A percentile compares a stretch with the other conserved stretches of the same genome.
Evolutionary conservation across 2,888 invertebrate genomes (phyloP).

Genomic region (Tetranychus truncatus): DNA sequence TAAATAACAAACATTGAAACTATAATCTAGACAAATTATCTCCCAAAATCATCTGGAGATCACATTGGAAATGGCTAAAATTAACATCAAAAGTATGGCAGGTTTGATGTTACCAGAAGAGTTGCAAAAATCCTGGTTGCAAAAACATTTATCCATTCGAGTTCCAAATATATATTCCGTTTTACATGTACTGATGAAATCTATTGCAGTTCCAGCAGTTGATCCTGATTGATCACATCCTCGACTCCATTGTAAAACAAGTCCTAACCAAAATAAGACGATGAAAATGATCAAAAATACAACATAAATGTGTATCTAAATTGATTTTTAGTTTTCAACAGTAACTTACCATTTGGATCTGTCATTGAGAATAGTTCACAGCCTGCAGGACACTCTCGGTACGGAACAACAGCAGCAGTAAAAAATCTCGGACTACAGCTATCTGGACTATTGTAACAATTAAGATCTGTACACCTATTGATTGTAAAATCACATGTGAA

Average conservation of each 20-base stretch:
- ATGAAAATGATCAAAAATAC: neutral
- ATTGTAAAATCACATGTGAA: conserved; percentile 19
- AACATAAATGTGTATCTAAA: too few relatives aligned
- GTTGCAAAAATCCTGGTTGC: conserved; percentile 20
- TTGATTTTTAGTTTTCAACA: too few relatives aligned
- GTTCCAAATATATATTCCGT: conserved; percentile 20
- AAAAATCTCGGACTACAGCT: conserved; percentile 19
- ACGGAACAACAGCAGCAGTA: conserved; percentile 14
- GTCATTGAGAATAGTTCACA: conserved; percentile 21
- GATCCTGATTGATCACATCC: conserved; percentile 6
- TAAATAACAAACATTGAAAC: too few relatives aligned
- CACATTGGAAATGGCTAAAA: too few relatives aligned
- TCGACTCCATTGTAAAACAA: conserved; percentile 8
- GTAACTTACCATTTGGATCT: conserved; percentile 19
- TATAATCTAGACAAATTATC: too few relatives aligned
- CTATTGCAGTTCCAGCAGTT: conserved; percentile 1
- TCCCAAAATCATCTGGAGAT: too few relatives aligned
- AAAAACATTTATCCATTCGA: conserved; percentile 20
- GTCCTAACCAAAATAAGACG: neutral
- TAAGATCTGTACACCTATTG: conserved; percentile 16
- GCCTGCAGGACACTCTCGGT: conserved; percentile 20
- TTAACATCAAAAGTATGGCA: neutral
- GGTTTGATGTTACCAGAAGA: neutral
- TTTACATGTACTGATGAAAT: conserved; percentile 13
- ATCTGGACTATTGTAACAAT: conserved; percentile 22